Conservation (phyloP, 2,797 vertebrate genomes). For the Petrocephalus sullivani region DNA sequence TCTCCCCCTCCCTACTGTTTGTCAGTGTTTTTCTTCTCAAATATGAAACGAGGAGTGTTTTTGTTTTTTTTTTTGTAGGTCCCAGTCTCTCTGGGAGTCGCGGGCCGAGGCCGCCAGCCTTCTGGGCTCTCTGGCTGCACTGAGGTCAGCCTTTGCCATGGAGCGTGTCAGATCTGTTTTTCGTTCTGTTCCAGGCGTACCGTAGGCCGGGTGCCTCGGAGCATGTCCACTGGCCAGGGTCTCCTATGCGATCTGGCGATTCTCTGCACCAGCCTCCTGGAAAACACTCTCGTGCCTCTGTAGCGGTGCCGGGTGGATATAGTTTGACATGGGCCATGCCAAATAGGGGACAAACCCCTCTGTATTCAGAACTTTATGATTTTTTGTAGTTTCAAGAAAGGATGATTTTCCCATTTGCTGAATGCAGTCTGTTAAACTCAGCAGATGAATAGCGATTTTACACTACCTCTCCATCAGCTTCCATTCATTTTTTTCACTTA, state of each 20-base stretch:
- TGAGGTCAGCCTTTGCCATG: not conserved
- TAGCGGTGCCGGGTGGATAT: not conserved
- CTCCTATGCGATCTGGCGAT: not conserved
- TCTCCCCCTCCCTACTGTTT: not conserved
- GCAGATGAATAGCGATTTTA: not conserved
- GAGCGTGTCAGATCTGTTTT: not conserved
- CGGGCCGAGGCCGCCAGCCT: not conserved
- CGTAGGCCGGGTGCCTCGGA: not conserved
- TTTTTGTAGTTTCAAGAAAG: not conserved
- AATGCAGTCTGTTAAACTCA: constrained; percentile 1
- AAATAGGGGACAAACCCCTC: not conserved
- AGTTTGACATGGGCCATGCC: not conserved
- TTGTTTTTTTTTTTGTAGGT: not conserved
- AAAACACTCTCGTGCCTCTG: not conserved
- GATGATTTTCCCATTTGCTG: constrained; percentile 5
- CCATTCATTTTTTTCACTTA: not conserved
- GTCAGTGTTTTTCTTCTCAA: not conserved
- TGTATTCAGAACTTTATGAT: not conserved
- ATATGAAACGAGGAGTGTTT: not conserved
- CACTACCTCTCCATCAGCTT: not conserved
- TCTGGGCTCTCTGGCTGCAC: not conserved
- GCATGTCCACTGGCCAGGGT: no score
- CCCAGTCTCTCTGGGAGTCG: not conserved
- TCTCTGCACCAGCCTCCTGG: not conserved
- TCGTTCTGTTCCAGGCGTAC: not conserved